phyloP scores from a whole-genome alignment of 2,113 vertebrate genomes.

The Triplophysa dalaica region DNA sequence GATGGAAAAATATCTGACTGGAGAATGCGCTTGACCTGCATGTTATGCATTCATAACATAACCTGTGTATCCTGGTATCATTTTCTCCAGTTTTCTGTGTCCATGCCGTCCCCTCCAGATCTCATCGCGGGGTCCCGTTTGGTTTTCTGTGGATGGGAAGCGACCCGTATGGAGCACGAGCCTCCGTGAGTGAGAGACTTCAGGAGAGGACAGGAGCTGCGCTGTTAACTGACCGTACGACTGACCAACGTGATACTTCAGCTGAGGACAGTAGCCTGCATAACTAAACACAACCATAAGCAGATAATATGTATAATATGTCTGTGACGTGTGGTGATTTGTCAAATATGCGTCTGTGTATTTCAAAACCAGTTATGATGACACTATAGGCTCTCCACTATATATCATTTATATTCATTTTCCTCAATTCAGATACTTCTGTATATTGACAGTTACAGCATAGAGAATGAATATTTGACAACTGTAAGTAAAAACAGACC shows the following conservation, averaged over 20 bases:
- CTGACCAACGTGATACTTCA: constrained; percentile 72
- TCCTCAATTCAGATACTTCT: too few species aligned
- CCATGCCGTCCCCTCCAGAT: constrained; percentile 44
- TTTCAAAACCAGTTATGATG: too few species aligned
- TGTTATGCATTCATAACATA: neutral
- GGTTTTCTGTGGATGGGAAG: constrained; percentile 29
- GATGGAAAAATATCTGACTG: neutral
- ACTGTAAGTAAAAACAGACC: too few species aligned
- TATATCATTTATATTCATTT: too few species aligned
- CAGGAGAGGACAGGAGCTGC: constrained; percentile 67
- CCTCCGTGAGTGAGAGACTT: constrained; percentile 56
- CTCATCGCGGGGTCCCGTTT: neutral
- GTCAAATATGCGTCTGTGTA: too few species aligned
- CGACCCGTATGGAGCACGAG: constrained; percentile 63
- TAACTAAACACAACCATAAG: constrained; percentile 62
- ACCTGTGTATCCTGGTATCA: constrained; percentile 82
- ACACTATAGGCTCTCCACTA: too few species aligned
- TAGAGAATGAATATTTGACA: too few species aligned
- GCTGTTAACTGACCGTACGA: constrained; percentile 71
- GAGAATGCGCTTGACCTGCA: neutral
- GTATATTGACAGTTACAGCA: too few species aligned
- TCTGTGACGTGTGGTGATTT: neutral
- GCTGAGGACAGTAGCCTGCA: constrained; percentile 76
- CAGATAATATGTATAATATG: neutral
- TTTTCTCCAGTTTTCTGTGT: constrained; percentile 58